Evolutionary conservation across 2,113 vertebrate species (phyloP).

Genomic region (Pachypanchax playfairii): DNA sequence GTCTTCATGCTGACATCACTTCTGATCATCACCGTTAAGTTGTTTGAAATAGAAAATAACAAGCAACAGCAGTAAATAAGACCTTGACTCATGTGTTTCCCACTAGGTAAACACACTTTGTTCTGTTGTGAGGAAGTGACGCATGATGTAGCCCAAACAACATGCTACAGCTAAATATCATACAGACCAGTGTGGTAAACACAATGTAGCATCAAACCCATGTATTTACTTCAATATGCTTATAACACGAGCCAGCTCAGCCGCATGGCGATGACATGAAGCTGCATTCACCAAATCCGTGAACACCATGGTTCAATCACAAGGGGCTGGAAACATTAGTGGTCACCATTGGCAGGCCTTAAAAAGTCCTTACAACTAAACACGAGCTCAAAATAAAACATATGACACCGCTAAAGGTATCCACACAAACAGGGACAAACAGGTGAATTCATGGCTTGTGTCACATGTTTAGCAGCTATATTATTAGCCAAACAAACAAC

Average conservation of each 20-base stretch:
- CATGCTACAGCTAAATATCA: constrained; percentile 2
- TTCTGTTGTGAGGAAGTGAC: constrained; percentile 6
- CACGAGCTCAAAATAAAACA: constrained; percentile 47
- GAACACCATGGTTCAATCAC: constrained; percentile 63
- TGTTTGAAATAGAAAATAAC: not conserved
- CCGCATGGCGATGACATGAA: constrained; percentile 38
- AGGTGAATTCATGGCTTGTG: not conserved
- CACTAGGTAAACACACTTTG: not conserved
- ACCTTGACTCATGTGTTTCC: not conserved
- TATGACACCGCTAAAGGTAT: constrained; percentile 59
- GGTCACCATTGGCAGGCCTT: constrained; percentile 39
- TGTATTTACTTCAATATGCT: constrained; percentile 24
- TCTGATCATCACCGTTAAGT: not conserved
- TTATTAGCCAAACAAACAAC: not conserved
- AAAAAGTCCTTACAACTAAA: constrained; percentile 41
- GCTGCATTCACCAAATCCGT: constrained; percentile 37
- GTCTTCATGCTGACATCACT: not conserved
- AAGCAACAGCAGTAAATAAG: not conserved
- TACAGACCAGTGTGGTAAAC: constrained; percentile 12
- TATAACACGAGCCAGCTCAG: constrained; percentile 17
- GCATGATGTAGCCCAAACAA: not conserved
- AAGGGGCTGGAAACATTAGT: constrained; percentile 42
- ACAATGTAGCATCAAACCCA: not conserved
- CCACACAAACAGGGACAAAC: constrained; percentile 19
- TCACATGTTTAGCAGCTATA: no score